phyloP scores from a whole-genome alignment of 1,140 invertebrate species.

The Uloborus diversus region DNA sequence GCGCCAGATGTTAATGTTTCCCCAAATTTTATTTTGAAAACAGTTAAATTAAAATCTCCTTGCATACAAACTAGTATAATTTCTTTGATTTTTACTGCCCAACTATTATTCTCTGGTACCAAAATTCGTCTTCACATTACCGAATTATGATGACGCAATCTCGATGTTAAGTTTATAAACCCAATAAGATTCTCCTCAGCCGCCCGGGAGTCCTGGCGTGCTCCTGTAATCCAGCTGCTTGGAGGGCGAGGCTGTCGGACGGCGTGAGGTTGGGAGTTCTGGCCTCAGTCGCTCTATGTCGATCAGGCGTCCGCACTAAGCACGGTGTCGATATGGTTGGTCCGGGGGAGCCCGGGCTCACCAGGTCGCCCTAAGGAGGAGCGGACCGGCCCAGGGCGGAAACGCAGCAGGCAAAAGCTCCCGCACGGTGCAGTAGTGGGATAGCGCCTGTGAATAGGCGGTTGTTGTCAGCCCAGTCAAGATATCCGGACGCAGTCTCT shows the following conservation, averaged over 20 bases:
- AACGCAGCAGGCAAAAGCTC: constrained; percentile 96
- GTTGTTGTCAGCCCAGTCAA: constrained; percentile 82
- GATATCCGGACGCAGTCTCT: constrained; percentile 78
- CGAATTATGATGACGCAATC: neutral
- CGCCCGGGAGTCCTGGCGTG: neutral
- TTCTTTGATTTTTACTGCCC: neutral
- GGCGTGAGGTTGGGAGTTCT: neutral
- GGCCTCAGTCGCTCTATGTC: constrained; percentile 66
- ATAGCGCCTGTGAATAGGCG: constrained; percentile 93
- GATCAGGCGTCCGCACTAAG: constrained; percentile 72
- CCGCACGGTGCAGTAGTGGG: constrained; percentile 96
- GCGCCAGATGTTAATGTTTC: neutral
- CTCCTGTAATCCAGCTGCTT: neutral
- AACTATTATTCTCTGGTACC: neutral
- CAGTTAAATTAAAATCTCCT: neutral
- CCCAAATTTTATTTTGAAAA: neutral
- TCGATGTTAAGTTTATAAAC: neutral
- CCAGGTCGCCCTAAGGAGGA: constrained; percentile 92
- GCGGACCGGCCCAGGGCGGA: constrained; percentile 95
- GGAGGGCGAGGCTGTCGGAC: neutral
- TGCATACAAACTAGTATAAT: neutral
- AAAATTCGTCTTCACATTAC: neutral
- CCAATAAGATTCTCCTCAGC: neutral
- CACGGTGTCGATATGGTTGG: constrained; percentile 81
- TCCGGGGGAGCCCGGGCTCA: constrained; percentile 78